phyloP scores from a whole-genome alignment of 2,113 vertebrate species.

The Prietella phreatophila region DNA sequence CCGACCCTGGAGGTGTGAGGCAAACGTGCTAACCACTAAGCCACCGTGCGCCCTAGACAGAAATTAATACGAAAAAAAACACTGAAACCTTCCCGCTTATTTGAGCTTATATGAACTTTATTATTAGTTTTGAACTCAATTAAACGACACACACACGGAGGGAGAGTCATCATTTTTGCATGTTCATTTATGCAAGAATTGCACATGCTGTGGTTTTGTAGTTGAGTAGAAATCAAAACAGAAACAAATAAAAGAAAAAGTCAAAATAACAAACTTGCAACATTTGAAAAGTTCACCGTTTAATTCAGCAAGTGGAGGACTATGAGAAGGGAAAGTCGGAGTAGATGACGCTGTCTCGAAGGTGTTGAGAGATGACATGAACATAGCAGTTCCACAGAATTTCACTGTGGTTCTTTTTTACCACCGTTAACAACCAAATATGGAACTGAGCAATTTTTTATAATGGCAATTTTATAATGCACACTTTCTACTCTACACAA shows the following conservation, averaged over 20 bases:
- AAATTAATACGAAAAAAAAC: background rate
- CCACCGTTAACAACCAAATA: background rate
- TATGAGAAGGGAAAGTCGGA: background rate
- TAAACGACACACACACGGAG: background rate
- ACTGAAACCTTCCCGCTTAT: background rate
- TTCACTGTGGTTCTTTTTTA: background rate
- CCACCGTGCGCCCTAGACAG: too few species aligned
- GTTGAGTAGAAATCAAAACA: background rate
- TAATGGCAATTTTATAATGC: background rate
- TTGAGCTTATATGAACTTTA: background rate
- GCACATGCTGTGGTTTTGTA: background rate
- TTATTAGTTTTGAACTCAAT: background rate
- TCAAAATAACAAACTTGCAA: background rate
- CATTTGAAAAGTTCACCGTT: background rate
- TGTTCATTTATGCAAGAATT: background rate
- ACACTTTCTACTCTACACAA: background rate
- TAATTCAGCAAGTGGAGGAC: background rate
- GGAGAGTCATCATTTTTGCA: background rate
- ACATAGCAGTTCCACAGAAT: background rate
- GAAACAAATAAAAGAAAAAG: background rate
- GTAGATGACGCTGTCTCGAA: background rate
- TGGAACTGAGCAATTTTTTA: background rate
- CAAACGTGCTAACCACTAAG: too few species aligned
- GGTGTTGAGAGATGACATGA: background rate
- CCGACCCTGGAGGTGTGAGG: too few species aligned